Evolutionary conservation across 2,888 invertebrate genomes (phyloP).

Genomic region (Lasioglossum vierecki): DNA sequence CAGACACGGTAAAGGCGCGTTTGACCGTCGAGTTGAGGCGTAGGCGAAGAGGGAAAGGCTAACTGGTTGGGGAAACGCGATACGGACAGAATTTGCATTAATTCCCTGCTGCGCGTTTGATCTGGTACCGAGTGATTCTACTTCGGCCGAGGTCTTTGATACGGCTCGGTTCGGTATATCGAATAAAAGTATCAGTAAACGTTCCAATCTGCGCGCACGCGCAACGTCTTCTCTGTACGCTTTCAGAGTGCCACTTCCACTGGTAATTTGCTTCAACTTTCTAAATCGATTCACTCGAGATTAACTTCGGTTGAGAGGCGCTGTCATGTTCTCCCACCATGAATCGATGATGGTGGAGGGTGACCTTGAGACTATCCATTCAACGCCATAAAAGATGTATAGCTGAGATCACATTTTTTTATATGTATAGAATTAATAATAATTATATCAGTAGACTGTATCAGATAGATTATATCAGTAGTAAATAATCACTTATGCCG

Average conservation of each 20-base stretch:
- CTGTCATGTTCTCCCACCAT: not conserved
- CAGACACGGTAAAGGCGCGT: slow-evolving; percentile 19
- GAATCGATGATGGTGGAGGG: not conserved
- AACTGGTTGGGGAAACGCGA: slow-evolving; percentile 19
- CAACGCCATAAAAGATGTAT: not conserved
- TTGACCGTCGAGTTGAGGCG: slow-evolving; percentile 9
- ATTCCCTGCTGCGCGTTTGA: slow-evolving; percentile 2
- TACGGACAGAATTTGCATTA: slow-evolving; percentile 15
- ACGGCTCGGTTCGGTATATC: not conserved
- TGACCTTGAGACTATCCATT: not conserved
- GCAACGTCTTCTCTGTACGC: not conserved
- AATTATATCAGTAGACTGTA: not conserved
- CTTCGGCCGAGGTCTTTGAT: not conserved
- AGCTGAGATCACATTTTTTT: not conserved
- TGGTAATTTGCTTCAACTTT: not conserved
- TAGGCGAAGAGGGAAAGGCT: not conserved
- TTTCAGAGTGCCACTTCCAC: not conserved
- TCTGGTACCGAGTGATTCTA: not conserved
- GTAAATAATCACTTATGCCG: too few relatives aligned
- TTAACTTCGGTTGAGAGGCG: not conserved
- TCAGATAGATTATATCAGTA: too few relatives aligned
- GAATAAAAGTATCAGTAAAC: not conserved
- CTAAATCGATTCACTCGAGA: not conserved
- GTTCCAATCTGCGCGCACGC: not conserved
- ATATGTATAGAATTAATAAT: not conserved